These are phyloP conservation scores for Drosophila mayaguana DNA, from an alignment of 2,888 invertebrate genomes.

Conservation along the genomic window DNA sequence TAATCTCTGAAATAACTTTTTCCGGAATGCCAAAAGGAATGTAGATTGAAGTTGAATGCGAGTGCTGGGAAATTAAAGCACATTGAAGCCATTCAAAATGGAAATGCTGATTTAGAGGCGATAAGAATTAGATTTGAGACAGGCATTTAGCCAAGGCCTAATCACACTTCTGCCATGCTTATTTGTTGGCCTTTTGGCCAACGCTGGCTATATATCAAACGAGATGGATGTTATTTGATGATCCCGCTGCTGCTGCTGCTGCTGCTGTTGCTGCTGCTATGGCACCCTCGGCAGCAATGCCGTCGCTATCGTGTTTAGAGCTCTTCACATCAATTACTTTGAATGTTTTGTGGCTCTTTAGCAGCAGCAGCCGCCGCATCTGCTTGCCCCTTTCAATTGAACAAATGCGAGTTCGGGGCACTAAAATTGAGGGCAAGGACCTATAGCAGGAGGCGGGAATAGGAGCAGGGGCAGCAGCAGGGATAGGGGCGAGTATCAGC, in stretches of 20 bases:
- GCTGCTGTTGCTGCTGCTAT: background rate
- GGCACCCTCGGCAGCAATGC: conserved; percentile 9
- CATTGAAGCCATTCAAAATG: conserved; percentile 15
- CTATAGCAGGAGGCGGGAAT: background rate
- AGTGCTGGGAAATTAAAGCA: conserved; percentile 9
- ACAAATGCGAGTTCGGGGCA: conserved; percentile 63
- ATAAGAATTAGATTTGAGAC: conserved; percentile 13
- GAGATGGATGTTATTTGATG: conserved; percentile 49
- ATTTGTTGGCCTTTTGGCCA: conserved; percentile 34
- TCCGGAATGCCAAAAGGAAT: conserved; percentile 9
- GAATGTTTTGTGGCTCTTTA: conserved; percentile 51
- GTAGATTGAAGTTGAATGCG: conserved; percentile 16
- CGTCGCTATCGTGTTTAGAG: conserved; percentile 30
- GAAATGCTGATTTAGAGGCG: background rate
- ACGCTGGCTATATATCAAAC: conserved; percentile 56
- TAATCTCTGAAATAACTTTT: conserved; percentile 47
- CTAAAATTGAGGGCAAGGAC: conserved; percentile 24
- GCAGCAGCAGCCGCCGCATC: conserved; percentile 17
- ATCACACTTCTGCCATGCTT: conserved; percentile 29
- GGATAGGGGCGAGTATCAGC: too few species aligned
- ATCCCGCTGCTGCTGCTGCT: background rate
- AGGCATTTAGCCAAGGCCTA: conserved; percentile 24
- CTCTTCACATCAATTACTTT: conserved; percentile 73
- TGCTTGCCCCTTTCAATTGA: conserved; percentile 60
- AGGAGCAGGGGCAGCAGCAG: background rate